phyloP scores from a whole-genome alignment of 1,140 invertebrate species.

The Drosophila suzukii region DNA sequence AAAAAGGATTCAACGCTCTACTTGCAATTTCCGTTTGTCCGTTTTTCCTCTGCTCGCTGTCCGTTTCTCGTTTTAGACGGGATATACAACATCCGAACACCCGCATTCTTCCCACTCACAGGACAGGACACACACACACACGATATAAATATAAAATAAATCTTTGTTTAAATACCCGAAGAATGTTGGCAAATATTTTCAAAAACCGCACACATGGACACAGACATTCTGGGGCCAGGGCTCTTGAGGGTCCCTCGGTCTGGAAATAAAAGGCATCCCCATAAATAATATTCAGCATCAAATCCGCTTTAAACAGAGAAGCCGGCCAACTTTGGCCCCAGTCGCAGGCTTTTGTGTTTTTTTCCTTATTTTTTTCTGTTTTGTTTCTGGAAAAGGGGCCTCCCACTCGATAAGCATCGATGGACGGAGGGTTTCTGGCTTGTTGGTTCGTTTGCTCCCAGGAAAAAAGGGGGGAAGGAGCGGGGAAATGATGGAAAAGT shows the following conservation, averaged over 20 bases:
- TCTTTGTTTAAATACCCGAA: slow-evolving; percentile 82
- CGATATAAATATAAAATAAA: slow-evolving; percentile 76
- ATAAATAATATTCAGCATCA: slow-evolving; percentile 79
- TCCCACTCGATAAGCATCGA: slow-evolving; percentile 42
- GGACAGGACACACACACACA: slow-evolving; percentile 24
- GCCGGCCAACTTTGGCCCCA: slow-evolving; percentile 5
- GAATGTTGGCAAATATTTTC: slow-evolving; percentile 79
- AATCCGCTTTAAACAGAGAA: slow-evolving; percentile 77
- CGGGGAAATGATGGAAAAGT: slow-evolving; percentile 1
- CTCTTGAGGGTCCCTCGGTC: slow-evolving; percentile 62
- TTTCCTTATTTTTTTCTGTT: slow-evolving; percentile 12
- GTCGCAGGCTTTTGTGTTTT: slow-evolving; percentile 28
- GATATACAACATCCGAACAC: slow-evolving; percentile 25
- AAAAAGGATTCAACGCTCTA: slow-evolving; percentile 79
- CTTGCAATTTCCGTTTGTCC: slow-evolving; percentile 76
- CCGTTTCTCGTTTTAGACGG: slow-evolving; percentile 41
- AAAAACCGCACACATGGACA: slow-evolving; percentile 33
- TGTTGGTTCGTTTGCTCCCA: neutral
- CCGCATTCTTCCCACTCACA: neutral
- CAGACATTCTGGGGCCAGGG: slow-evolving; percentile 10
- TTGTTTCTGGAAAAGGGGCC: neutral
- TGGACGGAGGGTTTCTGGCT: slow-evolving; percentile 8
- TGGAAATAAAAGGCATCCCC: slow-evolving; percentile 69
- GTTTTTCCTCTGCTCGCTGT: slow-evolving; percentile 42
- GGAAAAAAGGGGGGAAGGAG: neutral